Base-by-base conservation (phyloP, 2,113 vertebrate genomes). In the Eulemur rufifrons region DNA sequence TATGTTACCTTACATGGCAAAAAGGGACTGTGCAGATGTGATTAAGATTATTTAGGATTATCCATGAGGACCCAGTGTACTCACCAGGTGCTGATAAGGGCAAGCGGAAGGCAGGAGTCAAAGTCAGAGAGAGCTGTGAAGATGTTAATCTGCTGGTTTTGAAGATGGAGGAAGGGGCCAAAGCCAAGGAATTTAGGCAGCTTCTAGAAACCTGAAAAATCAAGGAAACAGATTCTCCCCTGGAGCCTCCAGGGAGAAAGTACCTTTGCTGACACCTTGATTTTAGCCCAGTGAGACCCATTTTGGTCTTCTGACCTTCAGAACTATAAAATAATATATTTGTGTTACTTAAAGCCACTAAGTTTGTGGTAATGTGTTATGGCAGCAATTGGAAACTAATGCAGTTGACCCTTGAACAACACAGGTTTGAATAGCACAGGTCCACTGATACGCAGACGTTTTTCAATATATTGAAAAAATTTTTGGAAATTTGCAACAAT, bases 31-130 rank as follows among this genome's bases (percentile, higher is more conserved):
- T 3, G 61, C 9, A n/a, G 88, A 39, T 17, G 25, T 68, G 52
- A 45, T 71, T 34, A 83, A 47, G n/a, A 21, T 34, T 39, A 12
- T 20, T 45, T 66, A 20, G 45, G 52, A 7, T 78, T 78, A 45
- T 47, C 50, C 21, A 0, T 0, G 34, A 66, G 20, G 1, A 3
- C 77, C 69, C 18, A 6, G 0, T n/a, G 15, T 83, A 25, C 42
- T 59, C 64, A 82, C 37, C 25, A 47, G 11, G 50, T 42, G 50
- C 37, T 56, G 69, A 0, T 0, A 82, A n/a, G 74, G 76, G 45
- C 29, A 32, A 32, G 68, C 9, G 59, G 50, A 45, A 45, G 64
- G 17, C 73, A 69, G 50, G 29, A 45, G 9, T 20, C 37, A 64
- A 83, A 42, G 17, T 37, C 45, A 54, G 78, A 78, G 68, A 76